These are phyloP conservation scores for Diorhabda sublineata DNA, from an alignment of 1,140 invertebrate genomes.

Conservation along the genomic window DNA sequence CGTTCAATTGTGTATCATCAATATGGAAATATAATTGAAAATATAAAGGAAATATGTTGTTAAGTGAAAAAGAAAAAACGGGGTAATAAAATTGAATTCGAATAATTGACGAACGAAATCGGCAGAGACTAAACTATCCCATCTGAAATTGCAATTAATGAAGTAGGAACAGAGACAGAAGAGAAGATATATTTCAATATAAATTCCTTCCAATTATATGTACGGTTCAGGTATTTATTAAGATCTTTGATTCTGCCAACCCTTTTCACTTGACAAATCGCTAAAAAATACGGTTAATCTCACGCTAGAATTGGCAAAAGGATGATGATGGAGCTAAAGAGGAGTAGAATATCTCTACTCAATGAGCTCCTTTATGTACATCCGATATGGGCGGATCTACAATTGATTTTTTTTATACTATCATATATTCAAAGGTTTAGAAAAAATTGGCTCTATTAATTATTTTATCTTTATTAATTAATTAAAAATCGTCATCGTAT, in stretches of 20 bases:
- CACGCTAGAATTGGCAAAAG: constrained; percentile 15
- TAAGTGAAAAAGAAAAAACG: no score
- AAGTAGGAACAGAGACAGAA: constrained; percentile 6
- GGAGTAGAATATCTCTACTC: neutral
- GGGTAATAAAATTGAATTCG: no score
- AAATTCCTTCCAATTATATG: constrained; percentile 20
- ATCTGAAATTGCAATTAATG: constrained; percentile 24
- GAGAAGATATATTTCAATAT: constrained; percentile 19
- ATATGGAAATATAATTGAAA: no score
- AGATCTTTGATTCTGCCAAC: constrained; percentile 19
- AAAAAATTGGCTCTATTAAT: no score
- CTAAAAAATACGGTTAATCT: constrained; percentile 19
- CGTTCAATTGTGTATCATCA: no score
- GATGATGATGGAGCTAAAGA: constrained; percentile 1
- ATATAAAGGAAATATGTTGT: no score
- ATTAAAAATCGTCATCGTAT: no score
- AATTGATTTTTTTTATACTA: no score
- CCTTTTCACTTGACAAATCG: constrained; percentile 19
- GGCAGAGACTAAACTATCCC: neutral
- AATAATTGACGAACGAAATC: no score
- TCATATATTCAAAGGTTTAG: no score
- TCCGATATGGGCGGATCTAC: neutral
- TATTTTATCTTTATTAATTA: no score
- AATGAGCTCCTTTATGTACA: neutral
- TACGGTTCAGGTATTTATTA: constrained; percentile 21